Percentiles rank a stretch among this genome's conserved stretches.
phyloP scores from a whole-genome alignment of 1,140 invertebrate genomes.

The Vanessa atalanta region DNA sequence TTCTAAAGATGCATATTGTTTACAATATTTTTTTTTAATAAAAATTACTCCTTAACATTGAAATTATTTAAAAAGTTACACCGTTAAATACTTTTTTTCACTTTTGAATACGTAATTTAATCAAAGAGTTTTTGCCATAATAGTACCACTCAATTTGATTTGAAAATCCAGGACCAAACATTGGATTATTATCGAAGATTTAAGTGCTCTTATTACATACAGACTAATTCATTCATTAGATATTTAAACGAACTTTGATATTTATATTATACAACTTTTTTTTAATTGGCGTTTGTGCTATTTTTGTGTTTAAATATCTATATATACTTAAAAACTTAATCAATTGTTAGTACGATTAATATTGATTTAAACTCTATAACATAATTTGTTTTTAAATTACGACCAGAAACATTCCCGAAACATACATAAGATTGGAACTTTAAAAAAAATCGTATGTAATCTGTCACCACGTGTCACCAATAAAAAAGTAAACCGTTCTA shows the following conservation, averaged over 20 bases:
- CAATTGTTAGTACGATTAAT: no score
- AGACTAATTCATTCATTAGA: background rate
- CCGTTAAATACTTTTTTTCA: no score
- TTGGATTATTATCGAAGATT: constrained; percentile 21
- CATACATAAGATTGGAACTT: background rate
- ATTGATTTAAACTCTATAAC: no score
- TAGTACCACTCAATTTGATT: constrained; percentile 28
- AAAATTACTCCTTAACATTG: no score
- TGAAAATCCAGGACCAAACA: constrained; percentile 36
- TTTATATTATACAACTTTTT: no score
- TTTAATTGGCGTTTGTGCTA: no score
- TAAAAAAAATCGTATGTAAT: constrained; percentile 1
- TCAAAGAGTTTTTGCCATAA: constrained; percentile 15
- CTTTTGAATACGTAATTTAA: background rate
- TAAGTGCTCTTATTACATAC: constrained; percentile 23
- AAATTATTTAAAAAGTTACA: no score
- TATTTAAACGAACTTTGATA: no score
- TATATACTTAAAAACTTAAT: no score
- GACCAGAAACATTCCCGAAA: background rate
- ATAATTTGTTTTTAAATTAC: background rate
- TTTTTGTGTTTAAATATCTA: no score
- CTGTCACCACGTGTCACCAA: constrained; percentile 65
- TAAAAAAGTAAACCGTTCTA: constrained; percentile 76
- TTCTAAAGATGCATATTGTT: no score
- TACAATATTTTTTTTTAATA: no score